Evolutionary conservation across 1,140 invertebrate species (phyloP), one percentile per base, ranked within the genome.

Genomic region (Lucilia sericata): DNA sequence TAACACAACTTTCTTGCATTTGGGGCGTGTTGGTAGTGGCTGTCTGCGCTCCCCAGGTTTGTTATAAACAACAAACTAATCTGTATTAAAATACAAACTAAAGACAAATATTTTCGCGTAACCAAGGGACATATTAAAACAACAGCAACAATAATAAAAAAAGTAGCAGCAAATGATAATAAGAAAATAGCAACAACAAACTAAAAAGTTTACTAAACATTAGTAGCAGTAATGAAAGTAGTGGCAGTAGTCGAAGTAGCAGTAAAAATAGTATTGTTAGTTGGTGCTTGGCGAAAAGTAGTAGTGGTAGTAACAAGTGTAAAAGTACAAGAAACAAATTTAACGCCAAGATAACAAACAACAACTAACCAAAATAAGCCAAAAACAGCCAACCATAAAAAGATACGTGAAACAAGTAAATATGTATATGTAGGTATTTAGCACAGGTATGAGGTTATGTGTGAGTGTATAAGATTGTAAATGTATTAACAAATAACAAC

Each of bases 71-170:
- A 21, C 3, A 80, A 80, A 49, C 76, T 80, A 80, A 80, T 80
- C 76, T 80, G 76, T 80, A 49, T 80, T 51, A 49, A 80, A 80
- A 80, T 25, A 80, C 76, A 80, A 80, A 80, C 76, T 80, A 21
- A 80, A 47, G 47, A 80, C 76, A 49, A 80, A 49, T 49, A 49
- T 80, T 78, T 51, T 80, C 76, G 42, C 42, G 76, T 80, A 80
- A 49, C 76, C 76, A 80, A 49, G 76, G 76, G 76, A 80, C 76
- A 80, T 49, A 80, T 80, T 80, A 80, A 80, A 51, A 70, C n/a
- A 70, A 70, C 65, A 70, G 7, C n/a, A 70, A 70, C 14, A 30
- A 30, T 30, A 30, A 30, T 30, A 30, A 30, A 30, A n/a, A 60
- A 70, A 70, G 8, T 12, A 70, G 8, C 19, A 19, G 21, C 17